Evolutionary conservation across 2,888 invertebrate species (phyloP).

Genomic region (Vandiemenella viatica): DNA sequence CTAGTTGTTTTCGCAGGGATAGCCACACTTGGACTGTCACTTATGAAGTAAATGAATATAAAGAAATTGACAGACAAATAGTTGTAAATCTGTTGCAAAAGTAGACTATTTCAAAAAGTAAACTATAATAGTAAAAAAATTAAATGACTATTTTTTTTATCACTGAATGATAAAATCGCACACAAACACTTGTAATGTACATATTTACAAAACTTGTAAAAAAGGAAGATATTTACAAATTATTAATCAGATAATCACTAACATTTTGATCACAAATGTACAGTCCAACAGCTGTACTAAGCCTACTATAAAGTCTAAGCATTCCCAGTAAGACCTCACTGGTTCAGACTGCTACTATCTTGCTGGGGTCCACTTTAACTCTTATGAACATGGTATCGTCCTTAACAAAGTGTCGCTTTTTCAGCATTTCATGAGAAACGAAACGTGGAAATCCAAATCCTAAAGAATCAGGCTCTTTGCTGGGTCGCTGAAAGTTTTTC

Average conservation of each 20-base stretch:
- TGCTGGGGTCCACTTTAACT: constrained; percentile 86
- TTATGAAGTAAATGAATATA: too few relatives aligned
- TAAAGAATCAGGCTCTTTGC: constrained; percentile 73
- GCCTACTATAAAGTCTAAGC: too few relatives aligned
- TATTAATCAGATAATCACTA: not conserved
- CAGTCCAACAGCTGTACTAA: not conserved
- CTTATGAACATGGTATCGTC: constrained; percentile 85
- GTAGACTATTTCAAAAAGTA: too few relatives aligned
- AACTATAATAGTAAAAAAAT: too few relatives aligned
- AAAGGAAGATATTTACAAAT: not conserved
- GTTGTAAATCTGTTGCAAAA: too few relatives aligned
- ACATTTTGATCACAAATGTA: not conserved
- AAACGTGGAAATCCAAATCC: constrained; percentile 94
- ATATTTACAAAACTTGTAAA: not conserved
- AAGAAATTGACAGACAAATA: too few relatives aligned
- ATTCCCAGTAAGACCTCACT: too few relatives aligned
- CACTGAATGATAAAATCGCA: too few relatives aligned
- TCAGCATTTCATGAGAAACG: constrained; percentile 81
- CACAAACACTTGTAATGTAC: too few relatives aligned
- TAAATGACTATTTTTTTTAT: too few relatives aligned
- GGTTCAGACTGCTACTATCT: constrained; percentile 72
- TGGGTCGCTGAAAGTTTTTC: constrained; percentile 89
- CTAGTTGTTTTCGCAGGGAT: too few relatives aligned
- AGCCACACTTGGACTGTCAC: too few relatives aligned
- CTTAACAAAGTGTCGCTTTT: constrained; percentile 77